Percentiles rank a stretch among this genome's conserved stretches.
Evolutionary conservation across 92 coral and sea anemone species (phyloP).

Genomic region (Heliopora coerulea): DNA sequence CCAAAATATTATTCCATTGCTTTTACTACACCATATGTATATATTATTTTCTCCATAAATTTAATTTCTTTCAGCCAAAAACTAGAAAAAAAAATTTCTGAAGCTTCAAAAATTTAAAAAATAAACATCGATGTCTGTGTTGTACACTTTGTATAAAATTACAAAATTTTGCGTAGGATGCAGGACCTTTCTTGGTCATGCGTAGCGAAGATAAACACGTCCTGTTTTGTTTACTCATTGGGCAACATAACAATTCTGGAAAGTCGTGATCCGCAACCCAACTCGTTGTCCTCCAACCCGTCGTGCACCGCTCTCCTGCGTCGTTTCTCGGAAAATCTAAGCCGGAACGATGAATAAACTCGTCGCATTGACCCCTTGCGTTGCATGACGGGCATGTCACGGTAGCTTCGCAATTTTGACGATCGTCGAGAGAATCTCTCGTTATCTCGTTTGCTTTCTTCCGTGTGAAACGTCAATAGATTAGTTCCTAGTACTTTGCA

Average conservation of each 20-base stretch:
- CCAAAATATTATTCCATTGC: no score
- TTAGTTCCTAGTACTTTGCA: neutral
- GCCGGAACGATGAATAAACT: conserved; percentile 28
- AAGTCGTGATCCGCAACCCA: neutral
- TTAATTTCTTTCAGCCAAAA: no score
- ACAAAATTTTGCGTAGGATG: no score
- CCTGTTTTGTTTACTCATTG: neutral
- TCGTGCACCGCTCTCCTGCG: conserved; percentile 7
- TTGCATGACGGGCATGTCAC: conserved; percentile 18
- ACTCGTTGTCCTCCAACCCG: neutral
- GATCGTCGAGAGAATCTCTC: conserved; percentile 9
- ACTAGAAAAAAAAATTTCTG: no score
- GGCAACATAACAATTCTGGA: conserved; percentile 32
- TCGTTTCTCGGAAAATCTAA: conserved; percentile 20
- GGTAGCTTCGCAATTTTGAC: conserved; percentile 32
- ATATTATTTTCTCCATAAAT: no score
- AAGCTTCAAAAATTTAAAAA: no score
- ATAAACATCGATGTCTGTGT: no score
- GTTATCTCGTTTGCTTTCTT: conserved; percentile 7
- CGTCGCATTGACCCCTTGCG: conserved; percentile 27
- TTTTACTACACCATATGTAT: no score
- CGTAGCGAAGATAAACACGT: neutral
- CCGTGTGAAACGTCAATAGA: conserved; percentile 27
- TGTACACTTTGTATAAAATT: no score
- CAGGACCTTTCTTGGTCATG: neutral